Evolutionary conservation across 2,797 vertebrate genomes (phyloP), one percentile per base, ranked within the genome.

Genomic region (Hippopotamyrus pictus): DNA sequence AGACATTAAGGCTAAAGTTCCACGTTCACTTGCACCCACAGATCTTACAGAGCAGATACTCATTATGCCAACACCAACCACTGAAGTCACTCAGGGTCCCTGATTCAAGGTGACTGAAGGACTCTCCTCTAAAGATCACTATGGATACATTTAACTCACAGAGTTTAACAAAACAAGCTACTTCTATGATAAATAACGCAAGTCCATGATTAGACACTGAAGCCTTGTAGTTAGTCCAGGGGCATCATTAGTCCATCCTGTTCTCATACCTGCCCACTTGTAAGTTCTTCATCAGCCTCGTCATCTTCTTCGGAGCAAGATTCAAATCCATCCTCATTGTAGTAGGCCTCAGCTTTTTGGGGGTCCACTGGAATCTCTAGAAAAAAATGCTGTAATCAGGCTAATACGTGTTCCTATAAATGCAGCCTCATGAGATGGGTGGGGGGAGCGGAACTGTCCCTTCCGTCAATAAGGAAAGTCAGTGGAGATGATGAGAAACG

Each of bases 351-450:
- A 87, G 97, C 97, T 59, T 92, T 86, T 50, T 92, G 93, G 9
- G 97, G 97, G 87, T 97, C 97, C 94, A 97, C 97, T 0, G 97
- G 97, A 90, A 98, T 97, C 57, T 93, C 97, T 97, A 91, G 88
- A 92, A 93, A n/a, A 90, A 76, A 76, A 17, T 5, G 3, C 0
- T 33, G 25, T 37, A 5, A 73, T 73, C 12, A 76, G 17, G 17
- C 33, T 19, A 76, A 37, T 37, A 33, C 5, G 62, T 12, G 29
- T 69, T 69, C 19, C 62, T 69, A 14, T 69, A 69, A 69, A 69
- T 69, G 25, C 62, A 69, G 25, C 3, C 1, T 69, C 25, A 69
- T 33, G 2, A 46, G 14, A 82, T 44, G 5, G 37, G 17, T 22
- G 33, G 14, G 17, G 57, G 37, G 41, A 82, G 41, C 19, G 44